Evolutionary conservation across 2,888 invertebrate genomes (phyloP), one percentile per base, ranked within the genome.

Genomic region (Tachystola acroxantha): DNA sequence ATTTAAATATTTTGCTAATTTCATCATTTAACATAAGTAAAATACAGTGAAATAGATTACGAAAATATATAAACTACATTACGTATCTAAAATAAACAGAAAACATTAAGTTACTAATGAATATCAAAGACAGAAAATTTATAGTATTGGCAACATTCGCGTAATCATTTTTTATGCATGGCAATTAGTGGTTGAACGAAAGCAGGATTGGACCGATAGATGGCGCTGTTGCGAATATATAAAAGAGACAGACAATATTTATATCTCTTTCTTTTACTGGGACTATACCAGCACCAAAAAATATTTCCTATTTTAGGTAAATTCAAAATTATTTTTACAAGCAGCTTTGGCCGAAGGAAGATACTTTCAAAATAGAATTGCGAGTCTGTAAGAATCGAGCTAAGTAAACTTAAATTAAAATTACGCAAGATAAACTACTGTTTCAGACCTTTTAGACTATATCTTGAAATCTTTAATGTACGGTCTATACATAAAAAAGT

Each of bases 171-270:
- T 49, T 32, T 13, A 1, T 38, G 34, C 29, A 45, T 49, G 41
- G 48, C 36, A 51, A 37, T 1, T 3, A 6, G 7, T 24, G 32
- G 0, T 13, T 7, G 30, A 29, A 9, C 3, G 0, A 0, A 3
- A 10, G 5, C 16, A 33, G 7, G 2, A 12, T 7, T 9, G 2
- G 10, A 9, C 2, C 37, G 32, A 40, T 40, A 71, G 71, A 57
- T 59, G 61, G 47, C 57, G 40, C 24, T 44, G 1, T 11, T 16
- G 14, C 14, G 22, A 7, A 10, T 22, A 22, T 29, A n/a, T 11
- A 24, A 41, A 37, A 39, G 47, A 48, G 46, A 35, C 27, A 39
- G 40, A 43, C 44, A 44, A 31, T 29, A 36, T 11, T 12, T 27
- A 9, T 31, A 22, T 31, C 39, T 35, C 30, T 32, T 36, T 40